Base-by-base conservation (phyloP, 2,113 vertebrate species). In the Limanda limanda region DNA sequence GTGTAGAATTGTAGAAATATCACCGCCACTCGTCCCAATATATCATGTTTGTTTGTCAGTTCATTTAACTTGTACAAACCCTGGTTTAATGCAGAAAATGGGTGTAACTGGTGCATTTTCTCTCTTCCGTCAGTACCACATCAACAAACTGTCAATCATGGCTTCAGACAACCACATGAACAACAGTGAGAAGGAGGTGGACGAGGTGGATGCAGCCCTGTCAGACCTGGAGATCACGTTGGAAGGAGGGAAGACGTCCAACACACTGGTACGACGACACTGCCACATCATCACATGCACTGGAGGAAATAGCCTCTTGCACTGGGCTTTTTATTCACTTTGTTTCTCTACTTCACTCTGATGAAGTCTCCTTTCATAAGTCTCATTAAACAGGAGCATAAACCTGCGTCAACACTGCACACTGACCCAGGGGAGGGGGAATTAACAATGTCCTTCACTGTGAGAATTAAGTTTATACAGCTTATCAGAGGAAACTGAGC, bases 111-210 rank as follows among this genome's bases (percentile, higher is more conserved):
- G 40, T 58, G 2, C 51, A 68, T 73, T 61, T 77, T 12, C 66
- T 75, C 68, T 31, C 7, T 31, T 31, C 7, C 1, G 21, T 93
- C 94, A 99, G 98, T 99, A 99, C 91, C 98, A 99, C 92, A 97
- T 99, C 96, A 99, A 99, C 91, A 99, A 99, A 89, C 93, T 99
- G 84, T 99, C 98, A 10, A 96, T 98, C 95, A 98, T 99, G 97
- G 97, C 98, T 2, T 97, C 97, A 31, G 98, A 99, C 87, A 98
- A 98, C 91, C 98, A 99, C 92, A 95, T 99, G 93, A 99, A 99
- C 89, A 97, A 99, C 95, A 99, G 97, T 1, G 97, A 99, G 94
- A 99, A 98, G 94, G 98, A 99, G 68, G 96, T 99, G 69, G 98
- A 99, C 42, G 98, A 99, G 91, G 98, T 99, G 60, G 98, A 98